Conservation (phyloP, 2,113 vertebrate genomes). For the Chamaetylas fuelleborni region DNA sequence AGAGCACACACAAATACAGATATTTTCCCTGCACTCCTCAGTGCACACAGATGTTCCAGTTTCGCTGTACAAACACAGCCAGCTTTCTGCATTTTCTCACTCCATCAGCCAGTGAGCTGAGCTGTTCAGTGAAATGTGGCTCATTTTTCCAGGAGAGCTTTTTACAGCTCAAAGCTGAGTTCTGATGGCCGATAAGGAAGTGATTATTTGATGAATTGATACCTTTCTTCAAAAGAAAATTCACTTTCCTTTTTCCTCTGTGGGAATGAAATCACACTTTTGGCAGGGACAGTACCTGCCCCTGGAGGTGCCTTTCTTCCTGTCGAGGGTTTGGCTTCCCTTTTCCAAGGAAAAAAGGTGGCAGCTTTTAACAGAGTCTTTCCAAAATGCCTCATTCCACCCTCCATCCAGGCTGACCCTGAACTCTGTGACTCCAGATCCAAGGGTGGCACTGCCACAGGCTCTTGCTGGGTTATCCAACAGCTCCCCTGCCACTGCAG, state of each 20-base stretch:
- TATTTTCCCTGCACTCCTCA: background rate
- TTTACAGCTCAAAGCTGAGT: background rate
- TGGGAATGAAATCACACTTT: background rate
- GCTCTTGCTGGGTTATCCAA: background rate
- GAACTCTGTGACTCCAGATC: background rate
- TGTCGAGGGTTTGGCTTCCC: background rate
- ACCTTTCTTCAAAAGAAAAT: background rate
- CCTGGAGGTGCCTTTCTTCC: background rate
- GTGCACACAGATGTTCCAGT: background rate
- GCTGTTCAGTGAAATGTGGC: background rate
- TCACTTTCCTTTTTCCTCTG: background rate
- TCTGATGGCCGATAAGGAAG: background rate
- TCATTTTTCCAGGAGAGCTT: background rate
- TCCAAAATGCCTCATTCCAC: background rate
- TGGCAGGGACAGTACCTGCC: background rate
- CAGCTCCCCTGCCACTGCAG: accelerated
- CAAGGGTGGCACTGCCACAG: background rate
- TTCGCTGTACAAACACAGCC: background rate
- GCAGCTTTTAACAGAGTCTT: background rate
- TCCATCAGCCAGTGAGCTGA: background rate
- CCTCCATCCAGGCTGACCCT: background rate
- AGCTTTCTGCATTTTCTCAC: background rate
- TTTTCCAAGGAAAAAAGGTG: background rate
- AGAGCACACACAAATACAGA: background rate
- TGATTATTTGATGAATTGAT: background rate